Evolutionary conservation across 2,888 invertebrate genomes (phyloP).

Genomic region (Troides helena): DNA sequence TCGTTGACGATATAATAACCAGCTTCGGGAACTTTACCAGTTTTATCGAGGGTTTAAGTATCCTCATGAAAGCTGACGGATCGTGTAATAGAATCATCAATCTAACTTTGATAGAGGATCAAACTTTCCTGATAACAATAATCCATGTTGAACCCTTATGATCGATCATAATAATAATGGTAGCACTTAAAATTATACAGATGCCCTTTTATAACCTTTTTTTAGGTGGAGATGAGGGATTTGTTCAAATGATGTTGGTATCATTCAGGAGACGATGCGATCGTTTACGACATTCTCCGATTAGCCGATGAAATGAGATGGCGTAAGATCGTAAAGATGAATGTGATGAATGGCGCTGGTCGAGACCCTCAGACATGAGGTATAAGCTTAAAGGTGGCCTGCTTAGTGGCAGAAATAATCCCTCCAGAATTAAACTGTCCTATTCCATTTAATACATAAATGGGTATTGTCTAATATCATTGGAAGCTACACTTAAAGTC

Average conservation of each 20-base stretch:
- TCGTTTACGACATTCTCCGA: too few species aligned
- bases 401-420: too few species aligned
- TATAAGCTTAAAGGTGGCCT: too few species aligned
- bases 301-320: too few species aligned
- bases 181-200: background rate
- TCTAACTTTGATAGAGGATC: slow-evolving; percentile 1
- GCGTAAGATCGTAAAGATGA: too few species aligned
- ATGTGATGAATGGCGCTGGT: too few species aligned
- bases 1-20: background rate
- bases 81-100: slow-evolving; percentile 10
- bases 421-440: too few species aligned
- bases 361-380: too few species aligned
- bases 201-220: background rate
- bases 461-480: too few species aligned
- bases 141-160: background rate
- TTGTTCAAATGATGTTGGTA: background rate
- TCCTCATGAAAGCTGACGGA: background rate
- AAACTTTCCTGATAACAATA: background rate
- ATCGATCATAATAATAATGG: background rate
- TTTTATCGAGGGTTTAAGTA: slow-evolving; percentile 2
- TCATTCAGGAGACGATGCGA: too few species aligned
- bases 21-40: background rate
- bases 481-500: too few species aligned
- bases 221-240: background rate
- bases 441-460: too few species aligned